Conservation (phyloP, 2,113 vertebrate species). For the Corythaixoides concolor region DNA sequence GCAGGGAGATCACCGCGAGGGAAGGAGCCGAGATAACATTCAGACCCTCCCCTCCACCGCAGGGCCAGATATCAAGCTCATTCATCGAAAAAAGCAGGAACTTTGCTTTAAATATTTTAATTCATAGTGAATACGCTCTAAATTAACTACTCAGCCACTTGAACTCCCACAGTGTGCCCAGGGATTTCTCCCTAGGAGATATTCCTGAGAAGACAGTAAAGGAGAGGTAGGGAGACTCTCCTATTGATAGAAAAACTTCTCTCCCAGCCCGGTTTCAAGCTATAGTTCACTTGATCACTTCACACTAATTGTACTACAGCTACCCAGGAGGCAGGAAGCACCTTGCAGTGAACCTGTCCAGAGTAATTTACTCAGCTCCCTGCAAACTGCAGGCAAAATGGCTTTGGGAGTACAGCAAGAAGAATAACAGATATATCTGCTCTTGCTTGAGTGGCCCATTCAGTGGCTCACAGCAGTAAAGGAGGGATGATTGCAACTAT, state of each 20-base stretch:
- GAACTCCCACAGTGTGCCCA: neutral
- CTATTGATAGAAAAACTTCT: too few species aligned
- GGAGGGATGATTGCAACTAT: neutral
- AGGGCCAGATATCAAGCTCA: neutral
- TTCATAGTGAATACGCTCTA: neutral
- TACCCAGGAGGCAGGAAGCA: neutral
- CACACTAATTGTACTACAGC: neutral
- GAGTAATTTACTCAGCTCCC: neutral
- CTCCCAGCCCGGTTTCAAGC: neutral
- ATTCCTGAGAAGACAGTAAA: neutral
- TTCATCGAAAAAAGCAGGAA: neutral
- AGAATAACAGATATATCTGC: neutral
- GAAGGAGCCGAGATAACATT: neutral
- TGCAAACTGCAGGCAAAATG: neutral
- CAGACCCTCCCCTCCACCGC: neutral
- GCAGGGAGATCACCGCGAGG: too few species aligned
- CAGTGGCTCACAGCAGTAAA: neutral
- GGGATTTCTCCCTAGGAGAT: neutral
- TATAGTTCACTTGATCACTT: neutral
- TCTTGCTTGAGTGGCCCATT: neutral
- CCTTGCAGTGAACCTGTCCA: neutral
- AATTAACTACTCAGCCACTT: neutral
- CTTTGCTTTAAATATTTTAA: neutral
- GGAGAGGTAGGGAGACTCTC: neutral
- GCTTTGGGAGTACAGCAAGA: neutral